These are phyloP conservation scores for Alfaro cultratus DNA, from an alignment of 2,797 vertebrate species.

Conservation along the genomic window DNA sequence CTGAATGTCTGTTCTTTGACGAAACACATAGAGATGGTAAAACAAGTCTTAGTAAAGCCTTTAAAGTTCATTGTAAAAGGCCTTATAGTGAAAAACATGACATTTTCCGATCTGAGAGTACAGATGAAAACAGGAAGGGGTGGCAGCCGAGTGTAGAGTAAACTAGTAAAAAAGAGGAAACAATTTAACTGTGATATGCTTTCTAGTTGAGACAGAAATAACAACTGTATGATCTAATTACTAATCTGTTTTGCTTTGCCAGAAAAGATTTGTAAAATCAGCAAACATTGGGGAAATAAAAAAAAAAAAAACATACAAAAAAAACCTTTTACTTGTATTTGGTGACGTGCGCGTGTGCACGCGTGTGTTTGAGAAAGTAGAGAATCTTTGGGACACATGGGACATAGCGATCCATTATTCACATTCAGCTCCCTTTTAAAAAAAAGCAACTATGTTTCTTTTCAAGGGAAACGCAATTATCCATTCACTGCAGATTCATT, in stretches of 20 bases:
- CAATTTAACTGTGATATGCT: slow-evolving; percentile 49
- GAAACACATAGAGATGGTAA: neutral
- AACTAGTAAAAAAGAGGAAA: slow-evolving; percentile 43
- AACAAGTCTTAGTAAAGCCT: neutral
- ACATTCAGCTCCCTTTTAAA: slow-evolving; percentile 35
- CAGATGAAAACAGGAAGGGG: slow-evolving; percentile 17
- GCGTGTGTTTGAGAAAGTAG: slow-evolving; percentile 5
- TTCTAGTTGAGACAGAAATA: slow-evolving; percentile 64
- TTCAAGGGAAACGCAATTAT: slow-evolving; percentile 45
- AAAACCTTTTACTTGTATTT: neutral
- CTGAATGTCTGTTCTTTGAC: neutral
- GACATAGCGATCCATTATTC: slow-evolving; percentile 56
- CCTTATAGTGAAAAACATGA: slow-evolving; percentile 38
- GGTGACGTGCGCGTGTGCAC: slow-evolving; percentile 1
- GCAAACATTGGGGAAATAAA: slow-evolving; percentile 35
- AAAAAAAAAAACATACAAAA: too few species aligned
- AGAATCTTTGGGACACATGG: slow-evolving; percentile 29
- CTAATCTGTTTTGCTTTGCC: slow-evolving; percentile 37
- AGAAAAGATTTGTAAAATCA: slow-evolving; percentile 1
- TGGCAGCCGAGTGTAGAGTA: slow-evolving; percentile 41
- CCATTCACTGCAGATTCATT: slow-evolving; percentile 39
- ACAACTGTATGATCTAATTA: slow-evolving; percentile 72
- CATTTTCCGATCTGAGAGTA: slow-evolving; percentile 30
- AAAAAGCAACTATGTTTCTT: slow-evolving; percentile 27
- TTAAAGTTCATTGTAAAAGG: neutral